Base-by-base conservation (phyloP, 1,140 invertebrate genomes). In the Drusus annulatus region DNA sequence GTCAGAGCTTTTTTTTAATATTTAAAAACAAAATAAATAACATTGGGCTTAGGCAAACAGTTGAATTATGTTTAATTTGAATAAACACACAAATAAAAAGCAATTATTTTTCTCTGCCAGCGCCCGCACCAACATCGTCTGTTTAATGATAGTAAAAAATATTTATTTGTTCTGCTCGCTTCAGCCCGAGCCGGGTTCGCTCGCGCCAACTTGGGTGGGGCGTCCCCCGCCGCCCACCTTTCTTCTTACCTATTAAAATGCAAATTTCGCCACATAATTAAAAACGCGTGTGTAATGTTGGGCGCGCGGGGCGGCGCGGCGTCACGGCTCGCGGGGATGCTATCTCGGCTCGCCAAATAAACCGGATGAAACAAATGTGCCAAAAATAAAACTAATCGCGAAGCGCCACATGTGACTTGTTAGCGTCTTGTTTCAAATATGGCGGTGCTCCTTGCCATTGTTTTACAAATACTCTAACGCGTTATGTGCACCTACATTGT, bases 181-280 rank as follows among this genome's bases (percentile, higher is more conserved):
- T 10, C 75, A 23, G 50, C 63, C 10, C 76, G 62, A 78, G 76
- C 56, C 52, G 62, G 36, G 28, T n/a, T 52, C 16, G 76, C 19
- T n/a, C 15, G 78, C 52, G 78, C 62, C 52, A 78, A 77, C 75
- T 62, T 63, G 63, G 76, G 78, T 23, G 63, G 76, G 62, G 75
- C 56, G 45, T 78, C 76, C 79, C 81, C 74, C 76, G 36, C 69
- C 79, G 58, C 76, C 80, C 54, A 62, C 74, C 52, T 69, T 76
- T 63, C 80, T 79, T 78, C 82, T 81, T 81, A 81, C 82, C 82
- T 83, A 83, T 83, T 83, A 81, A 83, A 83, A 83, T 83, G 82
- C 82, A 83, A 83, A 83, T 83, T 83, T 81, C 73, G 77, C 82
- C 82, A 83, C 82, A 83, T 83, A 83, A 83, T 83, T 83, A 83